Base-by-base conservation (phyloP, 2,888 invertebrate species). In the Trissolcus brochymenae region DNA sequence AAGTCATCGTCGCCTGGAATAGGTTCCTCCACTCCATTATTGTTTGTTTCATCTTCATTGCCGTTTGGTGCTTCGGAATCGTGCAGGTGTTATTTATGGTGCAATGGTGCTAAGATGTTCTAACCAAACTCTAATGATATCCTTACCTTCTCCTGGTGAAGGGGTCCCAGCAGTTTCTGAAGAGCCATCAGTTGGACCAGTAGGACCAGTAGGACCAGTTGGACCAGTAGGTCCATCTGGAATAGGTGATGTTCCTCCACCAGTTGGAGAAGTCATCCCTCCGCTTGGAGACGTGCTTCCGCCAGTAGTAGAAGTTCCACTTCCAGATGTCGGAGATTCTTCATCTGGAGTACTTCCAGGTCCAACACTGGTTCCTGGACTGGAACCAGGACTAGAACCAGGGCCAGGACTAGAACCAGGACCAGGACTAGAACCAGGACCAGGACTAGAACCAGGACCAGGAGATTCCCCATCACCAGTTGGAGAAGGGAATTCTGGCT, bases 1-100 rank as follows among this genome's bases (percentile, higher is more conserved):
- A 91, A 90, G 29, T 93, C 93, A 46, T 93, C 93, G n/a, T 91
- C 92, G 19, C 73, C 82, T 6, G 82, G 79, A 53, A 68, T 13
- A 53, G 67, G 64, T n/a, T 54, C 71, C 14, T 68, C 81, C 0
- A 76, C 56, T 53, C 78, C 80, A 13, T 73, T 79, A 50, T 46
- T 59, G 6, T 60, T 79, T 0, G 80, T 77, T n/a, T 80, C 70
- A 46, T 74, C 80, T 14, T 53, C 78, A n/a, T 59, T 51, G 59
- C 73, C 77, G 6, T 67, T 50, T 74, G 72, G 66, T 29, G 25
- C 60, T 70, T 43, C 2, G 9, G 35, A 35, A 35, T 35, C 7
- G 35, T 35, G 35, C 35, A 35, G 35, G 35, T 11, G 7, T 35
- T 35, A 35, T 11, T 35, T 35, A 9, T 1, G 35, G 35, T 35